phyloP scores from a whole-genome alignment of 2,797 vertebrate species.

The Enteromius anoplus region DNA sequence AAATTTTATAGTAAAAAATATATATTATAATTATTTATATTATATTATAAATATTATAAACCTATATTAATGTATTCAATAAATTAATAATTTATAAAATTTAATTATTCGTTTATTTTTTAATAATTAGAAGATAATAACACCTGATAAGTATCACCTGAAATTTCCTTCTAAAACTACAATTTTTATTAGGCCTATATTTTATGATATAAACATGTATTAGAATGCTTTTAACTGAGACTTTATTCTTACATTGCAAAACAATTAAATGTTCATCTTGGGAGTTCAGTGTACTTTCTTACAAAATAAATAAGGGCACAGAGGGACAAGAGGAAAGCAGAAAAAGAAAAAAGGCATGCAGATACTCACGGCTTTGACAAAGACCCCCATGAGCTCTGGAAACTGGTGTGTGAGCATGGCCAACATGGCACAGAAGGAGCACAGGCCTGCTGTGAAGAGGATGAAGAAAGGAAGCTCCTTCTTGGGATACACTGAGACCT shows the following conservation, averaged over 20 bases:
- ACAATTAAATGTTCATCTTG: slow-evolving; percentile 33
- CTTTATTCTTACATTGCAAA: slow-evolving; percentile 16
- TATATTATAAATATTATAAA: too few species aligned
- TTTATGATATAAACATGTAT: too few species aligned
- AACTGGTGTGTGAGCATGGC: slow-evolving; percentile 98
- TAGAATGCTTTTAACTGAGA: background rate
- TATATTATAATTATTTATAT: too few species aligned
- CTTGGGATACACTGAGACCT: slow-evolving; percentile 98
- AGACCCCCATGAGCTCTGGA: slow-evolving; percentile 97
- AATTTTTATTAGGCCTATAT: too few species aligned
- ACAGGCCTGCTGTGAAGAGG: slow-evolving; percentile 98
- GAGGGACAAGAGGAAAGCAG: background rate
- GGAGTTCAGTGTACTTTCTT: background rate
- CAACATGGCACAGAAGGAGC: slow-evolving; percentile 97
- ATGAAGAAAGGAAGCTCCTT: slow-evolving; percentile 99
- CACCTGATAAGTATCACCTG: too few species aligned
- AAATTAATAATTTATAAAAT: too few species aligned
- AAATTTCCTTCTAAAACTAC: too few species aligned
- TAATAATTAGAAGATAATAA: too few species aligned
- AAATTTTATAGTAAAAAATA: too few species aligned
- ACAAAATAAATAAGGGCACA: slow-evolving; percentile 2
- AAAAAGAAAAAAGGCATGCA: background rate
- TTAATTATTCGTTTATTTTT: too few species aligned
- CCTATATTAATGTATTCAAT: too few species aligned
- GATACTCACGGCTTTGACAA: slow-evolving; percentile 95